Percentiles rank a stretch among this genome's conserved stretches.
phyloP scores from a whole-genome alignment of 2,888 invertebrate species.

The Apotomis betuletana region DNA sequence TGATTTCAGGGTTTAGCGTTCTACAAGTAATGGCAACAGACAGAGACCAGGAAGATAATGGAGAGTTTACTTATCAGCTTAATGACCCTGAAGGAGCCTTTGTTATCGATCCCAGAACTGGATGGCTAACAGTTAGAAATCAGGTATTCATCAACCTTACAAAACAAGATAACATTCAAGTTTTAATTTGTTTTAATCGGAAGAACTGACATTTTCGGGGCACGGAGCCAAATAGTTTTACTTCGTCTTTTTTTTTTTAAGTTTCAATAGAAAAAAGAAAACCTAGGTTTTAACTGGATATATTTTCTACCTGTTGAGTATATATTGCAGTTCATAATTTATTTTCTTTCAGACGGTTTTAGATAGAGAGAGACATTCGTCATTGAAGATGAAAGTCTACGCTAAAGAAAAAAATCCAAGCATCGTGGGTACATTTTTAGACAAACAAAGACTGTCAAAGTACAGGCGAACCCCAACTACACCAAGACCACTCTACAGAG shows the following conservation, averaged over 20 bases:
- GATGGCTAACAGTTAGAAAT: conserved; percentile 93
- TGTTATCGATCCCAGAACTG: conserved; percentile 89
- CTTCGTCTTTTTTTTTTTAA: too few relatives aligned
- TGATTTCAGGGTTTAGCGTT: conserved; percentile 75
- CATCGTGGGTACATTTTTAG: conserved; percentile 82
- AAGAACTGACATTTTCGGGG: not conserved
- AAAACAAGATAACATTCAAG: too few relatives aligned
- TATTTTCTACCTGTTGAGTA: too few relatives aligned
- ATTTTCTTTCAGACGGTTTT: conserved; percentile 84
- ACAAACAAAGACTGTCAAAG: conserved; percentile 72
- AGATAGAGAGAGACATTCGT: conserved; percentile 90
- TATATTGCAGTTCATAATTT: not conserved
- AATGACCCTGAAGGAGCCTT: conserved; percentile 90
- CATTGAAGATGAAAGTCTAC: conserved; percentile 89
- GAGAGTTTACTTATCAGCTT: conserved; percentile 91
- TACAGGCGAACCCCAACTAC: conserved; percentile 66
- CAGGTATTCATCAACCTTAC: conserved; percentile 64
- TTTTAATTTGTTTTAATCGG: conserved; percentile 6
- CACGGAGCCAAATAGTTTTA: too few relatives aligned
- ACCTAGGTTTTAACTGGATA: too few relatives aligned
- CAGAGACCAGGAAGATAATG: conserved; percentile 93
- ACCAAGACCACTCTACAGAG: conserved; percentile 57
- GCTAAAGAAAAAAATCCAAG: conserved; percentile 90
- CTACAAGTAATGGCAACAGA: conserved; percentile 89
- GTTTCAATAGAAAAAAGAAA: too few relatives aligned